A percentile compares a stretch with the other conserved stretches of the same genome.
Conservation (phyloP, 2,888 invertebrate species). For the Pseudococcus jackbeardsleyi region DNA sequence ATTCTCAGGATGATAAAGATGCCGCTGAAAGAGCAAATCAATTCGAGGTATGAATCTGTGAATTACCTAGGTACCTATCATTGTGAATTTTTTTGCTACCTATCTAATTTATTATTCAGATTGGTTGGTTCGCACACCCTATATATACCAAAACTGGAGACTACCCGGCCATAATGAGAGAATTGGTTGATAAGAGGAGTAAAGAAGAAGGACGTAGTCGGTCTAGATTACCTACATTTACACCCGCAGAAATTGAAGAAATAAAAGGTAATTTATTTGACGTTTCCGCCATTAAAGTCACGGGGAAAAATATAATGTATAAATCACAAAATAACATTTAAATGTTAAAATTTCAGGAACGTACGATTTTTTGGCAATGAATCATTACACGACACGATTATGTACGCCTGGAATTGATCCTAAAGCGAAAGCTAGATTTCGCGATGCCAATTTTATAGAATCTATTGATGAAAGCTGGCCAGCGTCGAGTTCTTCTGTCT, state of each 20-base stretch:
- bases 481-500: constrained; percentile 72
- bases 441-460: constrained; percentile 67
- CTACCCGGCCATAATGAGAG: constrained; percentile 73
- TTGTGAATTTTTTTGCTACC: neutral
- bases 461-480: constrained; percentile 72
- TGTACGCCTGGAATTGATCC: constrained; percentile 67
- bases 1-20: constrained; percentile 57
- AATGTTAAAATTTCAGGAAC: constrained; percentile 71
- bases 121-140: constrained; percentile 68
- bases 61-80: too few relatives aligned
- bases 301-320: neutral
- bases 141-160: constrained; percentile 71
- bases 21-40: constrained; percentile 64
- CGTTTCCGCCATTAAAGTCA: neutral
- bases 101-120: constrained; percentile 64
- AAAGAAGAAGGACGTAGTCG: constrained; percentile 70
- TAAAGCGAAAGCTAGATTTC: constrained; percentile 61
- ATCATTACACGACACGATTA: constrained; percentile 78
- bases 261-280: constrained; percentile 70
- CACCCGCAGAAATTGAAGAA: constrained; percentile 73
- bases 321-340: neutral
- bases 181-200: constrained; percentile 71
- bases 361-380: constrained; percentile 81
- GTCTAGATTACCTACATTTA: constrained; percentile 72
- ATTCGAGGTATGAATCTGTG: constrained; percentile 53